Evolutionary conservation across 2,888 invertebrate species (phyloP).

Genomic region (Syrista parreyssii): DNA sequence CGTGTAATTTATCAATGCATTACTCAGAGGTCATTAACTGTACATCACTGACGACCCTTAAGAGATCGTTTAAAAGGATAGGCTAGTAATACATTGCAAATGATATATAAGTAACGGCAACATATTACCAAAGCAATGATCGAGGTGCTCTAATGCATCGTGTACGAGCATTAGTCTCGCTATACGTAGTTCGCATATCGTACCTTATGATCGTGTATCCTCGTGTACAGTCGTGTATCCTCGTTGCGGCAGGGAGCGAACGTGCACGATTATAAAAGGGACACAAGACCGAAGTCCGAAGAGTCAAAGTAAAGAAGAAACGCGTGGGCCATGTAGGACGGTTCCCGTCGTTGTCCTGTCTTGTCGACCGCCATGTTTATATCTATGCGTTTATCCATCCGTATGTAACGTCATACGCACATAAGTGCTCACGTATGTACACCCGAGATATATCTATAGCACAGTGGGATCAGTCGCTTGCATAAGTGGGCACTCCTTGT

Average conservation of each 20-base stretch:
- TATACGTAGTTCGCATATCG: background rate
- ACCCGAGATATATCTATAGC: slow-evolving; percentile 13
- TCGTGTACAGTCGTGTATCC: background rate
- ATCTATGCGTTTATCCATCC: background rate
- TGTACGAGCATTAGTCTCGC: background rate
- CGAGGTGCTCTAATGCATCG: background rate
- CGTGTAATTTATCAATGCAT: background rate
- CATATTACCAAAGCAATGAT: slow-evolving; percentile 1
- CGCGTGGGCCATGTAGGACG: slow-evolving; percentile 30
- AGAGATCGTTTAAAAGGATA: background rate
- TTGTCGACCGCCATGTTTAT: slow-evolving; percentile 16
- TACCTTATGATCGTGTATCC: background rate
- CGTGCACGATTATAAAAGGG: background rate
- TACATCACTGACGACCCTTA: background rate
- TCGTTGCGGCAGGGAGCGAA: background rate
- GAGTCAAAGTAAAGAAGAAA: background rate
- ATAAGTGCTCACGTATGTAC: slow-evolving; percentile 4
- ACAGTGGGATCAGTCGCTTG: slow-evolving; percentile 10
- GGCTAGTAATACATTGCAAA: background rate
- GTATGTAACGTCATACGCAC: background rate
- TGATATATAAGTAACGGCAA: slow-evolving; percentile 19
- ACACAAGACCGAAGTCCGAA: background rate
- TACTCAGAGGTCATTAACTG: background rate
- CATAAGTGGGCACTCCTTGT: slow-evolving; percentile 18
- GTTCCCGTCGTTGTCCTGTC: slow-evolving; percentile 14